These are phyloP conservation scores for Phylloscopus trochilus DNA, from an alignment of 2,113 vertebrate species.

Conservation along the genomic window DNA sequence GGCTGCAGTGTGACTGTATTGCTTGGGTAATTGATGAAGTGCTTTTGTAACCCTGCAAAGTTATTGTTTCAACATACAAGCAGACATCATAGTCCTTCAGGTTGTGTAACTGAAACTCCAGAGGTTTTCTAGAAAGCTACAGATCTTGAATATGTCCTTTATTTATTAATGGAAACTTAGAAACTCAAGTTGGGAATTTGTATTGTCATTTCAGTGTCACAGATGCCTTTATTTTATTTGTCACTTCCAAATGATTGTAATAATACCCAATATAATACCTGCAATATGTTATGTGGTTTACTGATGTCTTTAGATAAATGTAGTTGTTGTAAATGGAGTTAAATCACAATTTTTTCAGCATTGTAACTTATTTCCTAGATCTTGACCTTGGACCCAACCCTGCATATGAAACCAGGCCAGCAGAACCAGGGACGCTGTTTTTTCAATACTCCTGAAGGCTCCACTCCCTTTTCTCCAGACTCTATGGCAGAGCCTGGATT, in stretches of 20 bases:
- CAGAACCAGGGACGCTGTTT: constrained; percentile 67
- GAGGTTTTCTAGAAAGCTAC: background rate
- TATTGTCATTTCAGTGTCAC: background rate
- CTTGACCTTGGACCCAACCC: constrained; percentile 78
- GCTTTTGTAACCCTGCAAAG: background rate
- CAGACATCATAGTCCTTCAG: background rate
- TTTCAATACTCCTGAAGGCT: constrained; percentile 65
- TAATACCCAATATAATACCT: background rate
- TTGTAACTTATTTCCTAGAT: constrained; percentile 71
- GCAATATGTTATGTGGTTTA: background rate
- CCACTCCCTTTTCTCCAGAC: constrained; percentile 79
- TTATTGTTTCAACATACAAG: background rate
- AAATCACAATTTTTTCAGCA: background rate
- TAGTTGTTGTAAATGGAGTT: background rate
- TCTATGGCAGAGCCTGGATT: constrained; percentile 74
- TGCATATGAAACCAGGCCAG: constrained; percentile 77
- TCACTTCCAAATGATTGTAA: background rate
- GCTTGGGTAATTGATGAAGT: background rate
- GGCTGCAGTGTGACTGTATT: background rate
- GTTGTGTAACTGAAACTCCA: background rate
- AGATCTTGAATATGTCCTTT: background rate
- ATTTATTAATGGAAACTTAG: background rate
- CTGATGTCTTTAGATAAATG: background rate
- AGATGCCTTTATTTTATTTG: background rate
- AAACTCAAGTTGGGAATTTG: background rate